Conservation (phyloP, 2,888 invertebrate genomes). For the Acleris sparsana region DNA sequence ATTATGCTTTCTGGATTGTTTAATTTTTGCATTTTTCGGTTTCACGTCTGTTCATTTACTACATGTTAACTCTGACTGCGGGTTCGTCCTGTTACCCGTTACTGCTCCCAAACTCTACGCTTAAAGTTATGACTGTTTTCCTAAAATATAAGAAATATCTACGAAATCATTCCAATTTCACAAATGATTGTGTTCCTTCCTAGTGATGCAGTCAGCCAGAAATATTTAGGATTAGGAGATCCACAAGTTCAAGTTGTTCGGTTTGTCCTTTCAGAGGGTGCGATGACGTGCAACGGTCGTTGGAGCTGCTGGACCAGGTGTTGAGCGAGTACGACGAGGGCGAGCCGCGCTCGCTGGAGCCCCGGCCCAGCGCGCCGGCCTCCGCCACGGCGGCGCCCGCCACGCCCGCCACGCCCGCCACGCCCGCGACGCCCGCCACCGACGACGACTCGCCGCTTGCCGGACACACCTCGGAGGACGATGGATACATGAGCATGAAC, state of each 20-base stretch:
- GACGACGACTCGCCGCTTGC: slow-evolving; percentile 90
- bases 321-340: slow-evolving; percentile 95
- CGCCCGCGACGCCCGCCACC: slow-evolving; percentile 82
- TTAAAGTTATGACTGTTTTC: no score
- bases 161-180: no score
- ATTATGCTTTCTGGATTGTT: no score
- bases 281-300: slow-evolving; percentile 94
- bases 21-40: no score
- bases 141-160: no score
- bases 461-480: slow-evolving; percentile 94
- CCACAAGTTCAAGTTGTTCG: background rate
- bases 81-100: no score
- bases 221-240: no score
- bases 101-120: no score
- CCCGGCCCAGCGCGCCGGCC: slow-evolving; percentile 61
- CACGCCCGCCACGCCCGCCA: slow-evolving; percentile 80
- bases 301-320: slow-evolving; percentile 94
- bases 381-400: slow-evolving; percentile 63
- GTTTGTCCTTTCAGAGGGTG: slow-evolving; percentile 85
- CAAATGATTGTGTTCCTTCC: no score
- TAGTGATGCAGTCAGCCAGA: no score
- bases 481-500: slow-evolving; percentile 97
- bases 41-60: no score
- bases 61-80: no score
- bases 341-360: slow-evolving; percentile 79